Base-by-base conservation (phyloP, 2,797 vertebrate genomes). In the Sebastiscus tertius region DNA sequence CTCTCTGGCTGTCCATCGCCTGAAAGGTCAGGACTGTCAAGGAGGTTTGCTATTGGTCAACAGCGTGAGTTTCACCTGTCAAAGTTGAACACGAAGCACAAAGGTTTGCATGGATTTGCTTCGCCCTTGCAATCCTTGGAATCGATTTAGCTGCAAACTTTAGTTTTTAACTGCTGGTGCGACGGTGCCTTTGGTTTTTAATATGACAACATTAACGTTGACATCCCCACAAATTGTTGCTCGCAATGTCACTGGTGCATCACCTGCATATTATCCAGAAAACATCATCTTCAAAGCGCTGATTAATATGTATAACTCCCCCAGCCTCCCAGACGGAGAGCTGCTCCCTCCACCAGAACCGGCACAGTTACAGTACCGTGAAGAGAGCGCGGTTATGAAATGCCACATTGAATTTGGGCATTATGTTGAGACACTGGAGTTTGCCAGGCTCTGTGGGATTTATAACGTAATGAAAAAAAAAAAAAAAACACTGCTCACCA, bases 401-500 rank as follows among this genome's bases (percentile, higher is more conserved):
- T 84, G 91, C 89, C 93, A 91, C 79, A 82, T 85, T 86, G 82
- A 72, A 92, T 91, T 89, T 91, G 69, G 71, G 75, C 75, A 75
- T 91, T 86, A 86, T 73, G 83, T 65, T 77, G 83, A 93, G 85
- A 89, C 84, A 77, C 39, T 59, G 84, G 75, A 81, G 75, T 65
- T 79, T 79, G 80, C 85, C 70, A 71, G 81, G 67, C 84, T 91
- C 82, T 72, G 73, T 77, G 84, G 84, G 88, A 90, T 89, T 91
- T 86, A 81, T 80, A 89, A 78, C 5, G 8, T 79, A 85, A 89
- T 93, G 86, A 82, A 89, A 87, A 16, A 22, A 79, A 83, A 88
- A 77, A 39, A 14, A 79, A 83, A 88, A 77, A 34, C 34, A 55
- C 72, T 77, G 33, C 75, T 46, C 42, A 27, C 75, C 42, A 65